Conservation (phyloP, 1,140 invertebrate genomes). For the Capitella teleta region DNA sequence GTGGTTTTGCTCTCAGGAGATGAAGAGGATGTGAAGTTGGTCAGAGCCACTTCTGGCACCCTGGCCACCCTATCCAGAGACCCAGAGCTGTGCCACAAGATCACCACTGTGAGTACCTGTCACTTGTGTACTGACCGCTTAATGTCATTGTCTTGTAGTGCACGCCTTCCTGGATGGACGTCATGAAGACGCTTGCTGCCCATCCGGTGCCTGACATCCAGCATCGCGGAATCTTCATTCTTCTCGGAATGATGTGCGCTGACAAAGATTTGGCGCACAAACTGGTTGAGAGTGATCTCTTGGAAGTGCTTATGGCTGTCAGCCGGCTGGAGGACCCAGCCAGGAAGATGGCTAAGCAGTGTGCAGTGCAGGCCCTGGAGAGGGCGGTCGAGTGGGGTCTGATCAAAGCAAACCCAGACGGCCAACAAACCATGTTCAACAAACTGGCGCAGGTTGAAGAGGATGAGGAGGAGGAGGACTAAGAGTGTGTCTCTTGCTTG, state of each 20-base stretch:
- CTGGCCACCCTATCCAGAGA: conserved; percentile 78
- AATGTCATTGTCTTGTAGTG: conserved; percentile 6
- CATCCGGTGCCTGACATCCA: conserved; percentile 69
- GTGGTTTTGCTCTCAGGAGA: conserved; percentile 59
- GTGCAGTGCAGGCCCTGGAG: conserved; percentile 59
- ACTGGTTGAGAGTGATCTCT: conserved; percentile 70
- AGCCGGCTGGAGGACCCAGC: conserved; percentile 51
- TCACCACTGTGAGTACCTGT: conserved; percentile 59
- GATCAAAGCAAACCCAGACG: too few species aligned
- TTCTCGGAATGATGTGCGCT: conserved; percentile 66
- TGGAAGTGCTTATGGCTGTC: conserved; percentile 83
- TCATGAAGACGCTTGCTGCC: conserved; percentile 62
- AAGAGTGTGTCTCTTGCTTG: too few species aligned
- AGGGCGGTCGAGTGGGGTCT: conserved; percentile 66
- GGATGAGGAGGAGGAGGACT: too few species aligned
- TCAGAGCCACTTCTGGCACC: conserved; percentile 74
- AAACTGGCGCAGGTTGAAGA: too few species aligned
- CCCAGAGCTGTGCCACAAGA: conserved; percentile 63
- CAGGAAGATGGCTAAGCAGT: conserved; percentile 50
- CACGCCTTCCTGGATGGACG: not conserved
- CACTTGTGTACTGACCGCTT: not conserved
- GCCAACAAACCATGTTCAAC: too few species aligned
- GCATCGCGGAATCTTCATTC: conserved; percentile 68
- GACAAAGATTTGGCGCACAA: conserved; percentile 65
- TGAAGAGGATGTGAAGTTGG: conserved; percentile 70